These are phyloP conservation scores for Dysdera silvatica DNA, from an alignment of 1,140 invertebrate genomes.

Conservation along the genomic window DNA sequence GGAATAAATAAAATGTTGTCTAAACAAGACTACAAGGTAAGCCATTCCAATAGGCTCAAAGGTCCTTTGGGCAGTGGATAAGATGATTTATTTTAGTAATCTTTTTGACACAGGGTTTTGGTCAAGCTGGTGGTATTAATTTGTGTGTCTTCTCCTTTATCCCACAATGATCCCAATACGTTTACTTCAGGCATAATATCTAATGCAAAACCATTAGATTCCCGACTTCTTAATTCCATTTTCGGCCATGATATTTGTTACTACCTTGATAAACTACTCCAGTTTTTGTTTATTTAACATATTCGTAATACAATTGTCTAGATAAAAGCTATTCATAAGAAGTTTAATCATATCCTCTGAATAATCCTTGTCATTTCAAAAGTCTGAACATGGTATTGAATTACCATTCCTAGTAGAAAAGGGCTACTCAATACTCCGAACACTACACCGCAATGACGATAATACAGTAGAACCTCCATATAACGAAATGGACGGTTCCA, in stretches of 20 bases:
- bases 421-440: slow-evolving; percentile 8
- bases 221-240: slow-evolving; percentile 3
- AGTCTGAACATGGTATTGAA: slow-evolving; percentile 2
- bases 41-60: slow-evolving; percentile 21
- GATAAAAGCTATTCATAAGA: slow-evolving; percentile 10
- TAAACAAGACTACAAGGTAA: slow-evolving; percentile 9
- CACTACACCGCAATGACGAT: slow-evolving; percentile 1
- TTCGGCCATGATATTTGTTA: slow-evolving; percentile 7
- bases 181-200: background rate
- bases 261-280: background rate
- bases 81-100: slow-evolving; percentile 5
- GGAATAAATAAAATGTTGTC: no score
- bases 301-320: slow-evolving; percentile 4
- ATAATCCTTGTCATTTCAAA: background rate
- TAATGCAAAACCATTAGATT: background rate
- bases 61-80: background rate
- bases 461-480: background rate
- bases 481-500: no score
- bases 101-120: background rate
- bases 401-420: background rate
- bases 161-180: background rate
- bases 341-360: background rate
- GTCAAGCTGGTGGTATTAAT: slow-evolving; percentile 1
- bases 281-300: background rate
- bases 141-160: background rate